phyloP scores from a whole-genome alignment of 1,140 invertebrate species.

The Sesamia nonagrioides region DNA sequence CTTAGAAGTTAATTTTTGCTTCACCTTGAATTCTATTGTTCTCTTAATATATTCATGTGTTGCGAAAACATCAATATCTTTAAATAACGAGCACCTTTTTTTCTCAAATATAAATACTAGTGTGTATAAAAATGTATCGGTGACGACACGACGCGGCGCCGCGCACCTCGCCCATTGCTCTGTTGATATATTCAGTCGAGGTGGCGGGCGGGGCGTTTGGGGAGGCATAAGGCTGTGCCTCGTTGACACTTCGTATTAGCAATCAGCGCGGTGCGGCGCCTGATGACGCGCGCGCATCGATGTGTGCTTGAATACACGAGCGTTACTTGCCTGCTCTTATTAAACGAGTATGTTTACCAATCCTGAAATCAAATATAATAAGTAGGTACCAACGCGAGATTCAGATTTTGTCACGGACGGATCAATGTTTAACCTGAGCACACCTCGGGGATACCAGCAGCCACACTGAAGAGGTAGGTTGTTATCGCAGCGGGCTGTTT shows the following conservation, averaged over 20 bases:
- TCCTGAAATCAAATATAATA: neutral
- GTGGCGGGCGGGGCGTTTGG: slow-evolving; percentile 4
- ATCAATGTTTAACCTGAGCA: neutral
- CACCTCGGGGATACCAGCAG: too few relatives aligned
- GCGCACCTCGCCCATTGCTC: neutral
- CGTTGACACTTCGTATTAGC: slow-evolving; percentile 57
- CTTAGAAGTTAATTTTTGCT: too few relatives aligned
- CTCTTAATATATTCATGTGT: too few relatives aligned
- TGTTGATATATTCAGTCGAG: neutral
- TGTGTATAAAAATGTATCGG: too few relatives aligned
- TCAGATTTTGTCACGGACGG: neutral
- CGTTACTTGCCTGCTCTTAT: neutral
- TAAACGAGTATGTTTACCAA: neutral
- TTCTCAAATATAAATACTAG: too few relatives aligned
- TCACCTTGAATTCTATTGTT: too few relatives aligned
- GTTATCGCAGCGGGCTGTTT: too few relatives aligned
- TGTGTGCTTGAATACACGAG: neutral
- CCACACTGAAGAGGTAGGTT: too few relatives aligned
- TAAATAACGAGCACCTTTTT: too few relatives aligned
- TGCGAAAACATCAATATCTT: too few relatives aligned
- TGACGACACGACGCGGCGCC: too few relatives aligned
- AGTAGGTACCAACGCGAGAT: too few relatives aligned
- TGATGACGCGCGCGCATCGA: neutral
- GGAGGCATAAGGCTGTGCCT: neutral
- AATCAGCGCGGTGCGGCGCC: slow-evolving; percentile 49